A percentile compares a stretch with the other conserved stretches of the same genome.
These are phyloP conservation scores for Heteropelma amictum DNA, from an alignment of 2,888 invertebrate species.

Conservation along the genomic window DNA sequence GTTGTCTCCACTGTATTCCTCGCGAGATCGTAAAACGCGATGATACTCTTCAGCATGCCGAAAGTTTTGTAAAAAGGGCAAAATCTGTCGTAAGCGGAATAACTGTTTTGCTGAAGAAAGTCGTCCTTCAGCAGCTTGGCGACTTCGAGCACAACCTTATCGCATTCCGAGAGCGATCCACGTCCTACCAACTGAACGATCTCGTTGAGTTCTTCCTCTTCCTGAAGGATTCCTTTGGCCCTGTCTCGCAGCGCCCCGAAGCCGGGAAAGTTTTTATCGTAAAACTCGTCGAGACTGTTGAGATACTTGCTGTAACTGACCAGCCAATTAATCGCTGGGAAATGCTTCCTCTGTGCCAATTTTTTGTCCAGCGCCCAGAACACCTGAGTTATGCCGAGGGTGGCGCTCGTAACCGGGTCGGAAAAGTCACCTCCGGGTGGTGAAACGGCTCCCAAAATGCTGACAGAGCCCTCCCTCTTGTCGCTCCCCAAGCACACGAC, in stretches of 20 bases:
- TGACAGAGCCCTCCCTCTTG: conserved; percentile 97
- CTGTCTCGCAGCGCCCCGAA: conserved; percentile 96
- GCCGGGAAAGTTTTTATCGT: conserved; percentile 96
- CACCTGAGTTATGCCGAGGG: conserved; percentile 97
- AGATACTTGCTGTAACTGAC: conserved; percentile 97
- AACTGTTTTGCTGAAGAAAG: conserved; percentile 98
- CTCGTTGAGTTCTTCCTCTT: conserved; percentile 98
- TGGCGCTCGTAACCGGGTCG: conserved; percentile 99
- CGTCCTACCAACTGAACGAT: conserved; percentile 99
- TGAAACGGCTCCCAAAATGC: conserved; percentile 98
- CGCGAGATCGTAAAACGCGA: conserved; percentile 96
- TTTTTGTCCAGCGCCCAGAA: conserved; percentile 99
- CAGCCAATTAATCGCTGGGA: conserved; percentile 99
- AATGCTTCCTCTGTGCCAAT: conserved; percentile 98
- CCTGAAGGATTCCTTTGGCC: conserved; percentile 93
- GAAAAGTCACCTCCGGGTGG: conserved; percentile 99
- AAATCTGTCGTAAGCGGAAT: conserved; percentile 94
- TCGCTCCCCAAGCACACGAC: conserved; percentile 97
- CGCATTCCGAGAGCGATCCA: conserved; percentile 96
- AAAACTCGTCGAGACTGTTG: conserved; percentile 97
- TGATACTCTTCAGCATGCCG: conserved; percentile 98
- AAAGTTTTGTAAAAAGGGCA: conserved; percentile 99
- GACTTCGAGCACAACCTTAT: conserved; percentile 98
- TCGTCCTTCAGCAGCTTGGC: conserved; percentile 98
- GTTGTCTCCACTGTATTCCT: conserved; percentile 96